Evolutionary conservation across 2,888 invertebrate species (phyloP).

Genomic region (Scaptomyza flava): DNA sequence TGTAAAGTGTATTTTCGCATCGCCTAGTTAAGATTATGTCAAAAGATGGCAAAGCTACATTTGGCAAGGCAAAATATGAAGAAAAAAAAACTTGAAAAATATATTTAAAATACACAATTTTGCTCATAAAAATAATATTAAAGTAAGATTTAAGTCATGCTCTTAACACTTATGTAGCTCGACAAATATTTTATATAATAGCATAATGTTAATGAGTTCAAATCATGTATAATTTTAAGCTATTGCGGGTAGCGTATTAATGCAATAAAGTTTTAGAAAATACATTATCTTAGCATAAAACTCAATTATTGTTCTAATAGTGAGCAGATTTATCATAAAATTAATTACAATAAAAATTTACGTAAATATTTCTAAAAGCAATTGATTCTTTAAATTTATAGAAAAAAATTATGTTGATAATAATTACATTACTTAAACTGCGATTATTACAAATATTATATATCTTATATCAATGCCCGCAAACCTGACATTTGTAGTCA

Average conservation of each 20-base stretch:
- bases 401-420: not conserved
- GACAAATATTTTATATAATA: not conserved
- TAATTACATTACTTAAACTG: slow-evolving; percentile 15
- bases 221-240: not conserved
- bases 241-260: not conserved
- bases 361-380: no score
- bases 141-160: not conserved
- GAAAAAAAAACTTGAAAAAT: no score
- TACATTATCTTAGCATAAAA: no score
- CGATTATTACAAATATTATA: slow-evolving; percentile 40
- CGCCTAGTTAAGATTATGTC: no score
- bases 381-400: no score
- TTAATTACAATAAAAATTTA: no score
- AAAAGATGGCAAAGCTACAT: no score
- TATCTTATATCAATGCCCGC: slow-evolving; percentile 72
- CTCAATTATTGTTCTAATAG: no score
- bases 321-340: no score
- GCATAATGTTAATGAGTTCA: not conserved
- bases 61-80: not conserved
- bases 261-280: no score
- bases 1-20: no score
- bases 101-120: not conserved
- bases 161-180: no score
- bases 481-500: slow-evolving; percentile 67
- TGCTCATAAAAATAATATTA: not conserved